Evolutionary conservation across 2,797 vertebrate species (phyloP), one percentile per base, ranked within the genome.

Genomic region (Oreochromis mossambicus): DNA sequence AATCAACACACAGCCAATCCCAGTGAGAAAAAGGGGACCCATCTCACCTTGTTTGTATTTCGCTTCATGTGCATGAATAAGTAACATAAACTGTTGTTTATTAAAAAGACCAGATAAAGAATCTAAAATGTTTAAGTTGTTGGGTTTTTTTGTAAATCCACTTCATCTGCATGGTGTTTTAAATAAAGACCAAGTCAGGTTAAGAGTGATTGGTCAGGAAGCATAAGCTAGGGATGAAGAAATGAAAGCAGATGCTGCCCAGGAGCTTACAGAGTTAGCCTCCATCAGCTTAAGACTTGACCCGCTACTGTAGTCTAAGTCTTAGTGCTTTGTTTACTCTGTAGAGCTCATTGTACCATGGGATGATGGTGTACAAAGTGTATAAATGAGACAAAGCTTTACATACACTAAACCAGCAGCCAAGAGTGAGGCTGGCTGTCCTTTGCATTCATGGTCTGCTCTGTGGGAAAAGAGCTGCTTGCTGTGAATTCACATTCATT

Each of bases 351-450:
- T 78, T 84, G 77, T 77, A 77, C 80, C 36, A 79, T 41, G 73
- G 83, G 78, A 89, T 83, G 80, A 86, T 24, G 84, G 63, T 55
- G 75, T 80, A 90, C 87, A 92, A 90, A 91, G 56, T 87, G 82
- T 79, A 84, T 89, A 92, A 92, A 91, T 83, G 91, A 91, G 85
- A 90, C 81, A 54, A 84, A 79, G 83, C 70, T 75, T 88, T 48
- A 77, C 83, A 78, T 51, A 61, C 79, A 63, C 52, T 9, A 63
- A 92, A 79, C 63, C 54, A 77, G 80, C 84, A 86, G 88, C 90
- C 87, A 87, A 85, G 61, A 76, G 90, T 32, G 3, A 87, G 50
- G 75, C 88, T 91, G 87, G 85, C 85, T 87, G 77, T 84, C 34
- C 26, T 63, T 80, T 86, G 82, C 82, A 84, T 86, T 68, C 75